Percentiles rank a stretch among this genome's conserved stretches.
Conservation (phyloP, 2,888 invertebrate genomes). For the Empis stercorea region DNA sequence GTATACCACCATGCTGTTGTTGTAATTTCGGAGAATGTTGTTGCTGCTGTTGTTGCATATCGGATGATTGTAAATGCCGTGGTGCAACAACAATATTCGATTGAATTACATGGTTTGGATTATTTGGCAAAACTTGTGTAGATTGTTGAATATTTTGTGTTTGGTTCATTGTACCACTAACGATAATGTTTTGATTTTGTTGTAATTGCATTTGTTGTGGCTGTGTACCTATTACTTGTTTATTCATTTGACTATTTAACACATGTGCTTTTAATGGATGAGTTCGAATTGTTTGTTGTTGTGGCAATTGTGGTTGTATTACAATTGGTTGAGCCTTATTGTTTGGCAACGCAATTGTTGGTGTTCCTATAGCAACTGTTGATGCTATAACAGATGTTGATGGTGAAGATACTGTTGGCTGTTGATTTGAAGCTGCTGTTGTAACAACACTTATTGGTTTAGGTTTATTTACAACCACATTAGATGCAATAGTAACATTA, state of each 20-base stretch:
- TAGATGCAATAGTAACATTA: constrained; percentile 7
- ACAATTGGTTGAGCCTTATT: constrained; percentile 24
- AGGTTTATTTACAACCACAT: constrained; percentile 9
- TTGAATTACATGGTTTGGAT: constrained; percentile 24
- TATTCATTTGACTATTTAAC: constrained; percentile 39
- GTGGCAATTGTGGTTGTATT: constrained; percentile 29
- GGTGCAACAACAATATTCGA: constrained; percentile 15
- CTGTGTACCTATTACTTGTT: constrained; percentile 16
- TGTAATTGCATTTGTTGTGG: constrained; percentile 18
- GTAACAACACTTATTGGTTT: constrained; percentile 28
- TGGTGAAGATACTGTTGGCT: constrained; percentile 36
- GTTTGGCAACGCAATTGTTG: constrained; percentile 6
- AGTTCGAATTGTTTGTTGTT: constrained; percentile 32
- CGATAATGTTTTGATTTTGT: constrained; percentile 7
- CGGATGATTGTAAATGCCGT: constrained; percentile 11
- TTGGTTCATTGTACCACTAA: constrained; percentile 8
- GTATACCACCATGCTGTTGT: constrained; percentile 15
- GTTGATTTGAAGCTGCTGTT: constrained; percentile 18
- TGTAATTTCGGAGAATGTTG: constrained; percentile 9
- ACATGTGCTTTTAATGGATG: constrained; percentile 52
- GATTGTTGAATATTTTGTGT: constrained; percentile 8
- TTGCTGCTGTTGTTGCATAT: constrained; percentile 11
- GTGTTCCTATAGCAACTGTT: constrained; percentile 15
- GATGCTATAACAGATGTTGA: constrained; percentile 36
- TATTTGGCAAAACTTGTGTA: constrained; percentile 22